Evolutionary conservation across 2,113 vertebrate genomes (phyloP), one percentile per base, ranked within the genome.

Genomic region (Colossoma macropomum): DNA sequence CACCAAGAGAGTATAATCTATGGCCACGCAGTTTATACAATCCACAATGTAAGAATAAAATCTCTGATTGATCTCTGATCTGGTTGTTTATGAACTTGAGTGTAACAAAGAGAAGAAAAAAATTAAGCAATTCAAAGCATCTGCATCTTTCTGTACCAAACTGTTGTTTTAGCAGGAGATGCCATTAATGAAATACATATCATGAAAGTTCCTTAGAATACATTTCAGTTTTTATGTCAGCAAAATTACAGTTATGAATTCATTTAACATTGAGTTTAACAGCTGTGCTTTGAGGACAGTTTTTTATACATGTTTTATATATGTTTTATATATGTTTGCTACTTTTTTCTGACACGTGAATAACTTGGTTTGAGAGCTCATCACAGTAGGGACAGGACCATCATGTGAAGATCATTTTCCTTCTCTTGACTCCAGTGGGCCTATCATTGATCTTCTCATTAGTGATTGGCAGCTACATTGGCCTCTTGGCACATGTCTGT

Each of bases 361-460:
- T 38, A 38, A 38, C 34, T 38, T 15, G 13, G 54, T 21, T 69
- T 4, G 32, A 69, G n/a, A n/a, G 27, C 62, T 73, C 77, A 62
- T 63, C 28, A 11, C 27, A 52, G 3, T 27, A 60, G 52, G 11
- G 56, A 56, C 5, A 1, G 6, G 21, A 66, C 34, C n/a, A 28
- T 54, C 10, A 66, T 38, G 54, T 75, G 63, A 45, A 9, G 41
- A 45, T 45, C 41, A 11, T 75, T 68, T 38, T 52, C 41, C n/a
- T 63, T 54, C 50, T 66, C 41, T 63, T 62, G 69, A 69, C 63
- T 75, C 54, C 30, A 65, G 71, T 65, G 54, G 71, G 77, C 30
- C 52, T 16, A 32, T 56, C 75, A 84, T 59, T 78, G 75, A 82
- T 87, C 66, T 71, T n/a, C 75, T 79, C 56, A 66, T 85, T 82